A percentile compares a stretch with the other conserved stretches of the same genome.
Evolutionary conservation across 2,888 invertebrate genomes (phyloP).

Genomic region (Hirtodrosophila duncani): DNA sequence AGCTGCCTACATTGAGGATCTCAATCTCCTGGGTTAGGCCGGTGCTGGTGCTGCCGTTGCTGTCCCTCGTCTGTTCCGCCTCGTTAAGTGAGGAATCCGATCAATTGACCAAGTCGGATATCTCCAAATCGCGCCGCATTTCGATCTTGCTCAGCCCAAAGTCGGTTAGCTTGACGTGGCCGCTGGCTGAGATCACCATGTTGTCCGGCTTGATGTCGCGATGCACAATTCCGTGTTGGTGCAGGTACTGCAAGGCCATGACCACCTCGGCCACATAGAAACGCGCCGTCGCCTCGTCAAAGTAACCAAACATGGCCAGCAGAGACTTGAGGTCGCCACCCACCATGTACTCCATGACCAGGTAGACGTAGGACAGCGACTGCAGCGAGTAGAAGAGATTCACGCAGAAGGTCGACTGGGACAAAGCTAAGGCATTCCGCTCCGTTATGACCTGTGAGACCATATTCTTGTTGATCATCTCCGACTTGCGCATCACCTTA

Average conservation of each 20-base stretch:
- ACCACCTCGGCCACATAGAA: conserved; percentile 95
- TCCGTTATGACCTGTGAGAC: conserved; percentile 94
- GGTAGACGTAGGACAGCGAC: conserved; percentile 89
- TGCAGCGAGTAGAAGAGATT: conserved; percentile 96
- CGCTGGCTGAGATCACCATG: conserved; percentile 90
- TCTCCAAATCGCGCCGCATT: conserved; percentile 87
- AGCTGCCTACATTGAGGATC: conserved; percentile 83
- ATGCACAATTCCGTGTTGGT: conserved; percentile 92
- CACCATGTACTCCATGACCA: conserved; percentile 99
- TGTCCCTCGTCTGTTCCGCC: conserved; percentile 77
- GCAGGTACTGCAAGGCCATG: conserved; percentile 93
- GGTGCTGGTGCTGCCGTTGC: conserved; percentile 83
- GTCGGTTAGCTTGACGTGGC: conserved; percentile 97
- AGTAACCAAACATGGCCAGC: conserved; percentile 90
- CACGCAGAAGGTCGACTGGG: conserved; percentile 95
- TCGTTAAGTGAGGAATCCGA: conserved; percentile 79
- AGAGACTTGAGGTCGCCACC: conserved; percentile 97
- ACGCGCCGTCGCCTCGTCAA: conserved; percentile 92
- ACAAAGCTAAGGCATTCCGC: conserved; percentile 93
- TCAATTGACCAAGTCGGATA: conserved; percentile 89
- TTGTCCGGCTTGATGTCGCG: conserved; percentile 96
- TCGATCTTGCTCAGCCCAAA: conserved; percentile 95
- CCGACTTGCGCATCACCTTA: conserved; percentile 95
- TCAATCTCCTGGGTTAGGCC: conserved; percentile 86
- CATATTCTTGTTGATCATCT: conserved; percentile 98